Conservation (phyloP, 2,113 vertebrate species). For the Antechinus flavipes region DNA sequence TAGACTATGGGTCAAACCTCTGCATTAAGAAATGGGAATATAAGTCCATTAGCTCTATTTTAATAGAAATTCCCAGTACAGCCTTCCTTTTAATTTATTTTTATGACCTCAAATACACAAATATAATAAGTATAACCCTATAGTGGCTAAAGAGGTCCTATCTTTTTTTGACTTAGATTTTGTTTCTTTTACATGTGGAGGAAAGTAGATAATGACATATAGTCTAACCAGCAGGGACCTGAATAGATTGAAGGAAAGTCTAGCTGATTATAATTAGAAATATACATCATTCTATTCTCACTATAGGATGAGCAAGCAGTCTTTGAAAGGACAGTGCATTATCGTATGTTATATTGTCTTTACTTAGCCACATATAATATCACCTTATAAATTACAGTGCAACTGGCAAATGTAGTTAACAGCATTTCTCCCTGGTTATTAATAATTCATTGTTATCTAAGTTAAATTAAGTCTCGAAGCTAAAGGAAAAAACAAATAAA, state of each 20-base stretch:
- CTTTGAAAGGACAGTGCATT: conserved; percentile 66
- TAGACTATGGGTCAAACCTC: not conserved
- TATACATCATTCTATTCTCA: conserved; percentile 62
- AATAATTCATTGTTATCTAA: not conserved
- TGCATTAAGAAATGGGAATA: not conserved
- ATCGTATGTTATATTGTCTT: not conserved
- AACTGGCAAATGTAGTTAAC: not conserved
- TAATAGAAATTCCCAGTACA: conserved; percentile 37
- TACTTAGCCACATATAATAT: conserved; percentile 5
- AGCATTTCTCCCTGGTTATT: not conserved
- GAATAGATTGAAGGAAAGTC: conserved; percentile 59
- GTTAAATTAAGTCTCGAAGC: not conserved
- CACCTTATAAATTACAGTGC: not conserved
- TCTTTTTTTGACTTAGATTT: conserved; percentile 56
- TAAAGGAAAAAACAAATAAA: not conserved
- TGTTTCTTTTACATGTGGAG: conserved; percentile 43
- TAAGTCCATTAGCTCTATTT: conserved; percentile 40
- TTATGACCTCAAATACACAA: conserved; percentile 55
- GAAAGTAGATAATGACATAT: conserved; percentile 71
- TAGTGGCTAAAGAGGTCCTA: conserved; percentile 15
- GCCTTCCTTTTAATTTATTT: conserved; percentile 30
- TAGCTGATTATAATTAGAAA: conserved; percentile 70
- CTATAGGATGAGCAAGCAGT: conserved; percentile 55
- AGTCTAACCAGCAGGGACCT: conserved; percentile 49
- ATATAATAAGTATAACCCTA: not conserved